Evolutionary conservation across 1,140 invertebrate species (phyloP).

Genomic region (Pollicipes pollicipes): DNA sequence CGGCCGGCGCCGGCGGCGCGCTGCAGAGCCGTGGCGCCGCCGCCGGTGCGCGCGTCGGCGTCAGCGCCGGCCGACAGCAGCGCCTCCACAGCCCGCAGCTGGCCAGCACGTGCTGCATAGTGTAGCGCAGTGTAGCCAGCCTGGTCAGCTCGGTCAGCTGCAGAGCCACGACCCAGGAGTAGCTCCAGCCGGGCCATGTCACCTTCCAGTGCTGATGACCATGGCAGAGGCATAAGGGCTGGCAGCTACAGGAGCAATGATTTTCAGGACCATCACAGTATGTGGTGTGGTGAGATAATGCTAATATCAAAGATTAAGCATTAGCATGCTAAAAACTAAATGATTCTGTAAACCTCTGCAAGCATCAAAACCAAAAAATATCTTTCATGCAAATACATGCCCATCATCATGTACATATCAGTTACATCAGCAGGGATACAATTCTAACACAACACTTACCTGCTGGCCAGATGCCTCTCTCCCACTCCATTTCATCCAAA

Average conservation of each 20-base stretch:
- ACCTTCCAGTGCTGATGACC: neutral
- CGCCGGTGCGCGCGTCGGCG: neutral
- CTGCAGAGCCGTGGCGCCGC: neutral
- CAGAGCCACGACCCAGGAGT: neutral
- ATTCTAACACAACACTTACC: neutral
- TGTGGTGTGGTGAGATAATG: too few species aligned
- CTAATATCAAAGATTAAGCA: too few species aligned
- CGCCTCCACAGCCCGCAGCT: neutral
- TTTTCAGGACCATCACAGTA: neutral
- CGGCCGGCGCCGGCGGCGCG: too few species aligned
- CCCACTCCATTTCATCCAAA: neutral
- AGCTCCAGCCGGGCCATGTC: neutral
- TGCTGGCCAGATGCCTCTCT: neutral
- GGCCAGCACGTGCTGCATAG: neutral
- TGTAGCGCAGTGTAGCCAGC: neutral
- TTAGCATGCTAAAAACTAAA: neutral
- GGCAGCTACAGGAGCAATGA: too few species aligned
- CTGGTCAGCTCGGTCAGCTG: neutral
- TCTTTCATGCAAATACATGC: too few species aligned
- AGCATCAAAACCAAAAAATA: too few species aligned
- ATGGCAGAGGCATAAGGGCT: too few species aligned
- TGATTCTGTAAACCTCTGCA: neutral
- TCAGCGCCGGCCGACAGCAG: neutral
- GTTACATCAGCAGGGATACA: too few species aligned
- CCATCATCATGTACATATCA: too few species aligned